Conservation (phyloP, 35 echinoderm and acorn worm genomes). For the Hemicentrotus pulcherrimus region DNA sequence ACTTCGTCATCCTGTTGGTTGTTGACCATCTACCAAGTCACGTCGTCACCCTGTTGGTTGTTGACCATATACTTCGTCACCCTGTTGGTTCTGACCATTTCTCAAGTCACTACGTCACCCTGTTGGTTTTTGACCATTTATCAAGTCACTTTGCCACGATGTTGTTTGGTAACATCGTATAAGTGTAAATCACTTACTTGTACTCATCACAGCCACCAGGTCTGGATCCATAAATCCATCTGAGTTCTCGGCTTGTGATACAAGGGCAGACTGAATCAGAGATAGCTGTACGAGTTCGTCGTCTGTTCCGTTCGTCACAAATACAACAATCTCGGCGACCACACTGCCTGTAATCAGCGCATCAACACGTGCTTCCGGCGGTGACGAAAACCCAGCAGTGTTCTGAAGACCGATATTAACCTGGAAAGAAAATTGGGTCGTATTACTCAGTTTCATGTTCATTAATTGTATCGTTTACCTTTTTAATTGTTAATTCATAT, state of each 20-base stretch:
- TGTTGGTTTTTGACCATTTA: no score
- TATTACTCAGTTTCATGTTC: no score
- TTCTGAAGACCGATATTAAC: constrained; percentile 17
- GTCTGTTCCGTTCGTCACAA: not conserved
- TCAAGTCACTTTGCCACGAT: not conserved
- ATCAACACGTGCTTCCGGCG: not conserved
- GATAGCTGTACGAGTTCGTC: not conserved
- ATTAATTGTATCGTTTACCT: no score
- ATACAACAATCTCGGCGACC: not conserved
- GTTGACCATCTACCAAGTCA: no score
- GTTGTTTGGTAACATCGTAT: not conserved
- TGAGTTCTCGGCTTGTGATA: constrained; percentile 10
- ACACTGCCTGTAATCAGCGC: not conserved
- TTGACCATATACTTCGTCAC: not conserved
- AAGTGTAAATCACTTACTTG: not conserved
- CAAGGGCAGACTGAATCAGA: not conserved
- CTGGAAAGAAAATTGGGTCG: not conserved
- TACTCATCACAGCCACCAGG: not conserved
- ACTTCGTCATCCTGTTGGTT: no score
- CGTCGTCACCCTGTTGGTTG: not conserved
- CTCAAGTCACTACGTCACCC: no score
- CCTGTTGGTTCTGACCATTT: not conserved
- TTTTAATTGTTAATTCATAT: no score
- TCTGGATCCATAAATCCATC: constrained; percentile 39
- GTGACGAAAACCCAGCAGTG: not conserved